Evolutionary conservation across 2,888 invertebrate species (phyloP).

Genomic region (Synanthedon myopaeformis): DNA sequence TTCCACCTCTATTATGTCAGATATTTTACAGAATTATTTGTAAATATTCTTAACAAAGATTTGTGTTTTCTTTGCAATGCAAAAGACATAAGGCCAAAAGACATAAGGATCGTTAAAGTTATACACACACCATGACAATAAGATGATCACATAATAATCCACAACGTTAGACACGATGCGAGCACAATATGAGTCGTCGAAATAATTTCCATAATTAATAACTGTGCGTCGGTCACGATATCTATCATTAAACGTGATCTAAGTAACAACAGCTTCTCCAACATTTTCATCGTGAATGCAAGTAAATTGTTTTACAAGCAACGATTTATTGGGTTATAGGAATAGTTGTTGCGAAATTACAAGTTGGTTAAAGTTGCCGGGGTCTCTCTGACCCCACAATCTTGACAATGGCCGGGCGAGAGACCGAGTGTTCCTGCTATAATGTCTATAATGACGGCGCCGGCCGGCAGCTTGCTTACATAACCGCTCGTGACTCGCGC

Average conservation of each 20-base stretch:
- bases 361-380: slow-evolving; percentile 42
- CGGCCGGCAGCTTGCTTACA: slow-evolving; percentile 64
- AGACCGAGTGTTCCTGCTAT: slow-evolving; percentile 53
- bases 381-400: slow-evolving; percentile 64
- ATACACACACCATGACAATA: not conserved
- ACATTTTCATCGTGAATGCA: slow-evolving; percentile 23
- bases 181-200: slow-evolving; percentile 34
- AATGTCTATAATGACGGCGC: slow-evolving; percentile 63
- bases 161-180: slow-evolving; percentile 18
- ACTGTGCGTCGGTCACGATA: slow-evolving; percentile 48
- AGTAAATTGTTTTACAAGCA: slow-evolving; percentile 61
- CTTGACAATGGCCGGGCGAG: slow-evolving; percentile 63
- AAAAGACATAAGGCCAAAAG: too few relatives aligned
- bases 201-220: slow-evolving; percentile 61
- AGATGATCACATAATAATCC: slow-evolving; percentile 5
- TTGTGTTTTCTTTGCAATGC: too few relatives aligned
- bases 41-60: too few relatives aligned
- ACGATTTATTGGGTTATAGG: slow-evolving; percentile 61
- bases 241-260: slow-evolving; percentile 46
- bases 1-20: too few relatives aligned
- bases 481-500: slow-evolving; percentile 69
- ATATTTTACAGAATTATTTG: too few relatives aligned
- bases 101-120: too few relatives aligned
- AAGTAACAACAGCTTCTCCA: slow-evolving; percentile 21
- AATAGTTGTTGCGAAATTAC: slow-evolving; percentile 58